These are phyloP conservation scores for Melospiza melodia DNA, from an alignment of 2,113 vertebrate species.

Conservation along the genomic window DNA sequence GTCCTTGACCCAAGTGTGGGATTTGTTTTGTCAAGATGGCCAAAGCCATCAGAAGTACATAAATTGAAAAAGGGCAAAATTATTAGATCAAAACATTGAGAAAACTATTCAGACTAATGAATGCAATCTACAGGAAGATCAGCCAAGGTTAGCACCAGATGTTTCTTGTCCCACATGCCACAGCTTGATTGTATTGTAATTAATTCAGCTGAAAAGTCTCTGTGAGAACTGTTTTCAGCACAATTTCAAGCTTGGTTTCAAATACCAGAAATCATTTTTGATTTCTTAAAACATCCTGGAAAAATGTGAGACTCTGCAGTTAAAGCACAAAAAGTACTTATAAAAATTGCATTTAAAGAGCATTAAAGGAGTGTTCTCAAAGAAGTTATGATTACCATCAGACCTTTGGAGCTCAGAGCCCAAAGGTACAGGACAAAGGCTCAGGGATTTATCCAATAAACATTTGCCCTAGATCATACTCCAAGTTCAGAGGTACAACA, in stretches of 20 bases:
- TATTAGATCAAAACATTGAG: background rate
- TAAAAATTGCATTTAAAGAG: constrained; percentile 11
- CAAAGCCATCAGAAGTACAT: background rate
- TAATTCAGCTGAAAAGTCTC: constrained; percentile 53
- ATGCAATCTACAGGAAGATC: constrained; percentile 37
- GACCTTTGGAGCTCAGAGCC: background rate
- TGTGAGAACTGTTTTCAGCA: constrained; percentile 40
- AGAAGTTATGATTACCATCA: background rate
- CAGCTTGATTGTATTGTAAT: constrained; percentile 45
- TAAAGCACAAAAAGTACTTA: background rate
- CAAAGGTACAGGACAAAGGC: background rate
- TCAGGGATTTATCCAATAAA: background rate
- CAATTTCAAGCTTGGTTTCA: constrained; percentile 53
- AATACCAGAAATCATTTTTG: constrained; percentile 19
- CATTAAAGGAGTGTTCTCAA: background rate
- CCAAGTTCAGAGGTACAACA: background rate
- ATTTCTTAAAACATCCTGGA: constrained; percentile 18
- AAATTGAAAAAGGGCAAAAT: constrained; percentile 4
- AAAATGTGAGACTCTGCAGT: background rate
- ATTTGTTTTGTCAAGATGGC: background rate
- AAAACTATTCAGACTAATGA: constrained; percentile 28
- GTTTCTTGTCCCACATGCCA: constrained; percentile 33
- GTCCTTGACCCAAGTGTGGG: background rate
- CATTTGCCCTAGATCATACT: background rate
- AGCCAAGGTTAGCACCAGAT: constrained; percentile 57